Evolutionary conservation across 2,888 invertebrate species (phyloP), one percentile per base, ranked within the genome.

Genomic region (Hirtodrosophila histrioides): DNA sequence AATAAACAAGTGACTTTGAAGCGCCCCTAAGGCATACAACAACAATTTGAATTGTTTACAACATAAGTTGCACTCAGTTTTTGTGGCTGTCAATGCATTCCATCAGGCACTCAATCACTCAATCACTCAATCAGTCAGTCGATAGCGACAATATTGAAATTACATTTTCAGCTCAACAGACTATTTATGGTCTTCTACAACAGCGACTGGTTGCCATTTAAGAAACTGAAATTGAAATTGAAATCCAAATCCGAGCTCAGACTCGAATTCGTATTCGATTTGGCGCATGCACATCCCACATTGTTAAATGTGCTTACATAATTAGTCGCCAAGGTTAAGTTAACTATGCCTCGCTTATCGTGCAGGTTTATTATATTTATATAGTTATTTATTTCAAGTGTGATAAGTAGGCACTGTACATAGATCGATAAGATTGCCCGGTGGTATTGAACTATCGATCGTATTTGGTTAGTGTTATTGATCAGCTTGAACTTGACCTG

Each of bases 401-500:
- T 27, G 27, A 27, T 27, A 27, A 27, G 27, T 75, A 69, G 63
- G 57, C 55, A 23, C 12, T 31, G 24, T 27, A 35, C 51, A 23
- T 39, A 29, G 40, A 67, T 68, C 69, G 70, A 75, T 73, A 64
- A 64, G 70, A 75, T 64, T 75, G 51, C 37, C 11, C 9, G 12
- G 40, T 37, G 12, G 40, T 37, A 72, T 72, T 57, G 63, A 58
- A 17, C 17, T 69, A 57, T 11, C 31, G 0, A 7, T 23, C 54
- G 44, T 37, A 43, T 49, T 49, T 33, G 17, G 50, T 49, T 23
- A 37, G 39, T 27, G 39, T 27, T 46, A 46, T 67, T 74, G 46
- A 57, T 68, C 53, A 69, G 60, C 64, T 69, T 75, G 72, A 75
- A 73, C 72, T 73, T 73, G 69, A 73, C 70, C 60, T 73, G 72